Evolutionary conservation across 2,888 invertebrate species (phyloP).

Genomic region (Orthosia gracilis): DNA sequence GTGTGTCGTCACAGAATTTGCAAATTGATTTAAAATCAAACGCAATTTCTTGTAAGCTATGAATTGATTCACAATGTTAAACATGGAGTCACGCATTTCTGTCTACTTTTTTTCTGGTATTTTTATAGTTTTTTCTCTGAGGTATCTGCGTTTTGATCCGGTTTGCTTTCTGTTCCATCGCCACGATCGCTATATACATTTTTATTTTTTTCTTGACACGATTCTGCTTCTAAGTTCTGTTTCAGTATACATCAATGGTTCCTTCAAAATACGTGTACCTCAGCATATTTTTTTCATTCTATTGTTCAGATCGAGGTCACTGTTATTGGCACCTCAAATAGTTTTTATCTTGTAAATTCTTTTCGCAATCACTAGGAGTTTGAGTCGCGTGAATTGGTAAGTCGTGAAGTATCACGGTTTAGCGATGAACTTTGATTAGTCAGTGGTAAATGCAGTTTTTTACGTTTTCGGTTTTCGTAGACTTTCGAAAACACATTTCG

Average conservation of each 20-base stretch:
- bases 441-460: constrained; percentile 18
- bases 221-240: not conserved
- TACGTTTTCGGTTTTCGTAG: not conserved
- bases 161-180: not conserved
- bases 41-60: not conserved
- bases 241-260: not conserved
- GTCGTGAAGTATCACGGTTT: constrained; percentile 51
- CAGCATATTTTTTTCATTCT: constrained; percentile 22
- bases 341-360: constrained; percentile 39
- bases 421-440: constrained; percentile 39
- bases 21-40: constrained; percentile 21
- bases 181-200: not conserved
- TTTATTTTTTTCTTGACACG: not conserved
- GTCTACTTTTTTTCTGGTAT: not conserved
- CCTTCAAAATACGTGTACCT: constrained; percentile 9
- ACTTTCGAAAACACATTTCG: not conserved
- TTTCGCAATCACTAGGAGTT: constrained; percentile 37
- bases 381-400: constrained; percentile 51
- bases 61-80: not conserved
- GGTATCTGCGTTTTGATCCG: not conserved
- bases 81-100: not conserved
- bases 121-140: not conserved
- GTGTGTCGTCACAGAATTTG: constrained; percentile 21
- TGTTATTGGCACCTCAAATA: constrained; percentile 43
- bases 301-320: constrained; percentile 34